Evolutionary conservation across 1,140 invertebrate species (phyloP).

Genomic region (Cheumatopsyche charites): DNA sequence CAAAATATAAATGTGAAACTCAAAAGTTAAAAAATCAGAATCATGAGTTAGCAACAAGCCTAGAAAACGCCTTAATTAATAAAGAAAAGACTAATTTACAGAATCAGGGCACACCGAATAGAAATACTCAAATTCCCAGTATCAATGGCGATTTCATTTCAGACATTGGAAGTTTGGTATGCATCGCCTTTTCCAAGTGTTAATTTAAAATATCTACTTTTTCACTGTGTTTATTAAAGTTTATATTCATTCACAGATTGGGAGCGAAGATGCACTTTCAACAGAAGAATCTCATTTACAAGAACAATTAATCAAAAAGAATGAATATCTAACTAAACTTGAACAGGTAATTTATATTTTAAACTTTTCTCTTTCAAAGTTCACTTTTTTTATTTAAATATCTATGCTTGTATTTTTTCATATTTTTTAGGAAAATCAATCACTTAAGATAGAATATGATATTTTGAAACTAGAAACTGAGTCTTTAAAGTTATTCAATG

Average conservation of each 20-base stretch:
- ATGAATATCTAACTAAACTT: constrained; percentile 50
- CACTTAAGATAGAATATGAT: constrained; percentile 59
- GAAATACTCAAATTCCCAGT: constrained; percentile 54
- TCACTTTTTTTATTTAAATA: background rate
- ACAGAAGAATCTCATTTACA: constrained; percentile 59
- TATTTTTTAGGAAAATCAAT: constrained; percentile 57
- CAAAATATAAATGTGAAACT: constrained; percentile 60
- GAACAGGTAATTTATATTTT: constrained; percentile 57
- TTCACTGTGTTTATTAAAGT: constrained; percentile 10
- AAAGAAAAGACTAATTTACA: constrained; percentile 50
- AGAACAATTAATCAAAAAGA: constrained; percentile 58
- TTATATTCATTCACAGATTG: constrained; percentile 59
- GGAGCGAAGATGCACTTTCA: constrained; percentile 65
- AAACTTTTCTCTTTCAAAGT: background rate
- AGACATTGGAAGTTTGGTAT: constrained; percentile 60
- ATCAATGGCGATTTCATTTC: constrained; percentile 61
- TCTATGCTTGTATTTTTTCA: background rate
- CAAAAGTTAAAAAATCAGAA: constrained; percentile 63
- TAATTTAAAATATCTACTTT: constrained; percentile 43
- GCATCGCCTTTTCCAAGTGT: too few species aligned
- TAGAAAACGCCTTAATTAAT: constrained; percentile 55
- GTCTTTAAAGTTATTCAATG: constrained; percentile 52
- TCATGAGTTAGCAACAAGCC: constrained; percentile 60
- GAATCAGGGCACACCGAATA: constrained; percentile 51
- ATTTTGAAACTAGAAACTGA: constrained; percentile 60